phyloP scores from a whole-genome alignment of 1,140 invertebrate genomes.

The Dendrolimus kikuchii region DNA sequence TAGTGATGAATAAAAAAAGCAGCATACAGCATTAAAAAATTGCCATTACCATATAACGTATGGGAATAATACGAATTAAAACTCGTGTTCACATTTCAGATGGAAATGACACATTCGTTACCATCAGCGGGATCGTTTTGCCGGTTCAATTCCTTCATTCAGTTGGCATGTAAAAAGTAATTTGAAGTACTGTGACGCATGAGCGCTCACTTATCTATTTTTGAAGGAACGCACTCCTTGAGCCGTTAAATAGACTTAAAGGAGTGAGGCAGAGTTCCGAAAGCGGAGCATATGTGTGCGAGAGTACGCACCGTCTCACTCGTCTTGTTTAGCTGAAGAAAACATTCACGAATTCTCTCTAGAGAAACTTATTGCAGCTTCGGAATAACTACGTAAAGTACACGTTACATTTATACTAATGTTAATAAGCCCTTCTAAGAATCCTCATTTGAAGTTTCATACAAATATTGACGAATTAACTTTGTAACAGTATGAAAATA shows the following conservation, averaged over 20 bases:
- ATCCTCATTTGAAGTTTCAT: too few species aligned
- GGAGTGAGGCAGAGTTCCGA: conserved; percentile 52
- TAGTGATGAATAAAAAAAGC: too few species aligned
- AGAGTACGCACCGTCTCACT: conserved; percentile 41
- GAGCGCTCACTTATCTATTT: conserved; percentile 46
- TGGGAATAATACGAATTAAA: conserved; percentile 28
- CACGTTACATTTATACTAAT: too few species aligned
- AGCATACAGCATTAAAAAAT: conserved; percentile 1
- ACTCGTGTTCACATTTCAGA: conserved; percentile 34
- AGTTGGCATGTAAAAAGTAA: conserved; percentile 54
- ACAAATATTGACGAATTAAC: too few species aligned
- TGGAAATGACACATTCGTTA: conserved; percentile 55
- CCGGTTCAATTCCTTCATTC: conserved; percentile 55
- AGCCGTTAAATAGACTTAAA: conserved; percentile 63
- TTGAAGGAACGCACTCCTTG: conserved; percentile 52
- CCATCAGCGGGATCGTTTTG: conserved; percentile 42
- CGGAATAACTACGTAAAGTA: background rate
- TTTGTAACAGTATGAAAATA: too few species aligned
- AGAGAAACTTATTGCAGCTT: conserved; percentile 6
- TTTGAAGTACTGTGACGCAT: conserved; percentile 48
- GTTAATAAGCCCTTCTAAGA: too few species aligned
- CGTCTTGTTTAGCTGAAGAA: conserved; percentile 22
- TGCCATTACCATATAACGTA: conserved; percentile 10
- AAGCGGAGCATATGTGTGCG: conserved; percentile 36
- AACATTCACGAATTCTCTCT: conserved; percentile 19